Conservation (phyloP, 2,113 vertebrate species). For the Dermatemys mawii region DNA sequence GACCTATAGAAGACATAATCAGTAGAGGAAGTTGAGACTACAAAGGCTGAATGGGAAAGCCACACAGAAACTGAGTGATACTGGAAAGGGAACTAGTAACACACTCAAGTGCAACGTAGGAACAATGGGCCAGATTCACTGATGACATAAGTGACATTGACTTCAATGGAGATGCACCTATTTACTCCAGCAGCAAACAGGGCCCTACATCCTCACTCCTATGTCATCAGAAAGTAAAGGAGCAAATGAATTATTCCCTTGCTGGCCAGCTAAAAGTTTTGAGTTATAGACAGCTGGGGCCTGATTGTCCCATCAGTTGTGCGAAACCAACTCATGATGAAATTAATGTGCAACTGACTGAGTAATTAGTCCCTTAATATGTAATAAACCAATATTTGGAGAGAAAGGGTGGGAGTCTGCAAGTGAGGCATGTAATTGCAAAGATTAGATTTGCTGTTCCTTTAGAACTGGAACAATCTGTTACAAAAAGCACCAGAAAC, state of each 20-base stretch:
- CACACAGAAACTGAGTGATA: neutral
- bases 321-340: neutral
- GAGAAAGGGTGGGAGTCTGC: neutral
- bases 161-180: neutral
- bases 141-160: neutral
- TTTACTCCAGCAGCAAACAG: neutral
- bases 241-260: too few relatives aligned
- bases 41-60: neutral
- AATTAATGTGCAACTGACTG: neutral
- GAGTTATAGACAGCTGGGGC: neutral
- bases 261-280: fast-evolving
- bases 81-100: neutral
- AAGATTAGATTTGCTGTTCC: neutral
- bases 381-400: neutral
- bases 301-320: neutral
- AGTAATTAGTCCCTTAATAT: neutral
- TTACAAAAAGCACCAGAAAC: neutral
- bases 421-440: neutral
- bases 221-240: neutral
- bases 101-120: neutral
- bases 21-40: neutral
- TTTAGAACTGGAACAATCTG: neutral
- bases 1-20: fast-evolving
- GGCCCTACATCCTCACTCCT: neutral
- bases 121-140: neutral